These are phyloP conservation scores for Tetrao urogallus DNA, from an alignment of 2,113 vertebrate genomes.

Conservation along the genomic window DNA sequence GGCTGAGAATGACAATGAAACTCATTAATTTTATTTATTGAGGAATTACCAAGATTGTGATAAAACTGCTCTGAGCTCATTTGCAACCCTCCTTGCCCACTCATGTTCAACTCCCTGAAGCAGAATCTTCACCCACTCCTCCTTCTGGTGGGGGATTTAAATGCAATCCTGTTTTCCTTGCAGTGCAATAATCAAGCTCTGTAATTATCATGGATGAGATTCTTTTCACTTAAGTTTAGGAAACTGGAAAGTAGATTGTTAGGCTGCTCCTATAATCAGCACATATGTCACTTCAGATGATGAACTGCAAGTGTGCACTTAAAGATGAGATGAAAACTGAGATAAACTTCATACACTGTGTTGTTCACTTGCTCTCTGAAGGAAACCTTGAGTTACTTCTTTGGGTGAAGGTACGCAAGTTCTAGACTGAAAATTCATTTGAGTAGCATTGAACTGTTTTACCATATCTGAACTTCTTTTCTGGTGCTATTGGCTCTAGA, in stretches of 20 bases:
- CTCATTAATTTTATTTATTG: slow-evolving; percentile 62
- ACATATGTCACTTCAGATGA: neutral
- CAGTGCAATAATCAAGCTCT: neutral
- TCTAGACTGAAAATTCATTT: neutral
- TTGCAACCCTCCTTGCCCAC: neutral
- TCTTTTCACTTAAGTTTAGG: neutral
- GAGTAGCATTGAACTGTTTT: neutral
- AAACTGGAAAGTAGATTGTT: neutral
- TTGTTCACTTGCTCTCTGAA: neutral
- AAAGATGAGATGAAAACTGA: neutral
- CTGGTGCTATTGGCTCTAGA: neutral
- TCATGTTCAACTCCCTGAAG: neutral
- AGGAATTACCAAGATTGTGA: slow-evolving; percentile 25
- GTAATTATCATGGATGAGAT: neutral
- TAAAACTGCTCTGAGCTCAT: slow-evolving; percentile 37
- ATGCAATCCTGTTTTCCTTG: neutral
- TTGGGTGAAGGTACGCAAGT: accelerated
- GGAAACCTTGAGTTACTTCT: neutral
- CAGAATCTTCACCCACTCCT: neutral
- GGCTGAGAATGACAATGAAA: neutral
- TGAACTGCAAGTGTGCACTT: neutral
- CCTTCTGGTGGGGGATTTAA: neutral
- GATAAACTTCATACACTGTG: neutral
- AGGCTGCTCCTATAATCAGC: neutral
- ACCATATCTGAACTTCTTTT: neutral